These are phyloP conservation scores for Lycocorax pyrrhopterus DNA, from an alignment of 2,113 vertebrate genomes.

Conservation along the genomic window DNA sequence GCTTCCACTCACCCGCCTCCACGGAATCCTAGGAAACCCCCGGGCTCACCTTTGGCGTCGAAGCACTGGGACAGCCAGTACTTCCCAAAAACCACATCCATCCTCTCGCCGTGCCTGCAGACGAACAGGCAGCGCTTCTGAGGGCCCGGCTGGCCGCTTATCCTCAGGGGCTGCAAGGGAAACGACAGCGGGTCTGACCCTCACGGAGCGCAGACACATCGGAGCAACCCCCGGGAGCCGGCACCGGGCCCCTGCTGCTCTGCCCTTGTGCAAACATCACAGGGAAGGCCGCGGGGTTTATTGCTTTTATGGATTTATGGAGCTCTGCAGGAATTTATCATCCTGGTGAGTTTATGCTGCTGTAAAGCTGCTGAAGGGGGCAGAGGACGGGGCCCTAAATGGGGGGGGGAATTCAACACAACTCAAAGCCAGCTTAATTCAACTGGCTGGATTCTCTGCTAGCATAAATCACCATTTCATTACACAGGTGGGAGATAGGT, in stretches of 20 bases:
- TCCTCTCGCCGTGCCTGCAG: constrained; percentile 94
- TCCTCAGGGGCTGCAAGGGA: constrained; percentile 76
- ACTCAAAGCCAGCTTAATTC: not conserved
- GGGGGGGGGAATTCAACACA: not conserved
- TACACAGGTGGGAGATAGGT: constrained; percentile 5
- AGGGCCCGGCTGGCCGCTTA: constrained; percentile 74
- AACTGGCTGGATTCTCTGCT: not conserved
- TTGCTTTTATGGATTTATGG: not conserved
- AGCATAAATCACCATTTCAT: constrained; percentile 37
- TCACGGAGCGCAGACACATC: not conserved
- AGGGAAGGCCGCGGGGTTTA: not conserved
- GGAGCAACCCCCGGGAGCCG: not conserved
- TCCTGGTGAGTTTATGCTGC: not conserved
- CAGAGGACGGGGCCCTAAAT: not conserved
- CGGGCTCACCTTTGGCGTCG: constrained; percentile 88
- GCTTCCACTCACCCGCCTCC: not conserved
- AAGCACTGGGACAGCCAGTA: constrained; percentile 97
- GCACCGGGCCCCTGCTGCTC: not conserved
- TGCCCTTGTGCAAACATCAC: not conserved
- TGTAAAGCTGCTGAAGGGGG: not conserved
- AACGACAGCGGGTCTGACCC: not conserved
- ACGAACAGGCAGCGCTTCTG: constrained; percentile 92
- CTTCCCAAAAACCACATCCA: constrained; percentile 98
- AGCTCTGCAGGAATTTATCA: not conserved
- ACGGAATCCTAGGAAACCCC: accelerated